phyloP scores from a whole-genome alignment of 2,797 vertebrate species.

The Acanthurus lineatus region DNA sequence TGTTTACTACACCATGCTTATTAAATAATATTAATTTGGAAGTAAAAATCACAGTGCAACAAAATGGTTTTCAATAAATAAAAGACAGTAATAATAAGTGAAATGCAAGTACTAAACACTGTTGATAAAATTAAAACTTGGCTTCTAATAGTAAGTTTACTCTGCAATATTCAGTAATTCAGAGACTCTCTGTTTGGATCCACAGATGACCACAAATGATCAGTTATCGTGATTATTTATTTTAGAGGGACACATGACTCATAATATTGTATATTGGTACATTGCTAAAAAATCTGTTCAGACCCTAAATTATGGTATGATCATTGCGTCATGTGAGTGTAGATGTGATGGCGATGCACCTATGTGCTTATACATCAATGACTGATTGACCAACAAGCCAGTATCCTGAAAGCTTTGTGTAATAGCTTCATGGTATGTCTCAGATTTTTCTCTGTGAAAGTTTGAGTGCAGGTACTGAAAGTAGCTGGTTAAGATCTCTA shows the following conservation, averaged over 20 bases:
- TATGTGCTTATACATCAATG: not conserved
- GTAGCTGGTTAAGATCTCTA: slow-evolving; percentile 46
- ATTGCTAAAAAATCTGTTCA: not conserved
- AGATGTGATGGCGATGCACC: not conserved
- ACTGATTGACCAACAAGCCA: not conserved
- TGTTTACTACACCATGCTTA: not conserved
- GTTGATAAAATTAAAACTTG: not conserved
- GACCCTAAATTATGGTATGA: not conserved
- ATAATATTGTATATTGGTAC: not conserved
- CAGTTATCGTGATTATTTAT: not conserved
- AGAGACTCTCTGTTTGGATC: not conserved
- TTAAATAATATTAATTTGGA: not conserved
- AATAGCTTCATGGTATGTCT: slow-evolving; percentile 1
- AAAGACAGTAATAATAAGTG: not conserved
- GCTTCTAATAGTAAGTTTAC: not conserved
- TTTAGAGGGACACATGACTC: not conserved
- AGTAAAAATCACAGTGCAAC: not conserved
- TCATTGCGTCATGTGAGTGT: not conserved
- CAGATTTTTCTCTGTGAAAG: slow-evolving; percentile 21
- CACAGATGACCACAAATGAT: not conserved
- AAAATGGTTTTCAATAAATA: not conserved
- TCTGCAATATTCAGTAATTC: not conserved
- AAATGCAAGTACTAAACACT: not conserved
- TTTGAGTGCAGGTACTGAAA: slow-evolving; percentile 24
- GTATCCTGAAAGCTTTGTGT: not conserved